Conservation (phyloP, 2,113 vertebrate species). For the Macrotus californicus region DNA sequence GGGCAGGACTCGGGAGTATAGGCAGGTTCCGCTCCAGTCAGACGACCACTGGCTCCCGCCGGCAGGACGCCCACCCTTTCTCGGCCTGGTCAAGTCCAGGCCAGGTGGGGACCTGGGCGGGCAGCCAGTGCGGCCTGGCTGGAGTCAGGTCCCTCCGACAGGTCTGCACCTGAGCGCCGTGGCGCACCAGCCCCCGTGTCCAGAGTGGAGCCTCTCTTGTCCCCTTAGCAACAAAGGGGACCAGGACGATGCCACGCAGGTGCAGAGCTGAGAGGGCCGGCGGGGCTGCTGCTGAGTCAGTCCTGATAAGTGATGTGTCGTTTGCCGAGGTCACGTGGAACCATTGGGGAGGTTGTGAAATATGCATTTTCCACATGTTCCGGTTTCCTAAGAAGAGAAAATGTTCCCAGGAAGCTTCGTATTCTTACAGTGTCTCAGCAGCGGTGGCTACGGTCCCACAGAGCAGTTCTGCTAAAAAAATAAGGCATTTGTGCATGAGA, state of each 20-base stretch:
- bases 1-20: neutral
- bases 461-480: neutral
- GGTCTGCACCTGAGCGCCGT: neutral
- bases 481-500: neutral
- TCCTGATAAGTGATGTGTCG: neutral
- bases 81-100: neutral
- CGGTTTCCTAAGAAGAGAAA: neutral
- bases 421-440: neutral
- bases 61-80: neutral
- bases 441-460: neutral
- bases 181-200: neutral
- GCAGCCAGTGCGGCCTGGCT: neutral
- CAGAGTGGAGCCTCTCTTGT: neutral
- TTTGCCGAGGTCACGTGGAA: neutral
- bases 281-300: no score
- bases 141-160: neutral
- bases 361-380: neutral
- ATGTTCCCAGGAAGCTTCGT: neutral
- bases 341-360: neutral
- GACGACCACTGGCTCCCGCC: neutral
- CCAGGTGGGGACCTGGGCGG: neutral
- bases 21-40: neutral
- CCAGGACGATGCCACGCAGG: neutral
- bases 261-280: no score
- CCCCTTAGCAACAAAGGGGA: neutral